Percentiles rank a stretch among this genome's conserved stretches.
Evolutionary conservation across 2,797 vertebrate species (phyloP).

Genomic region (Sparus aurata): DNA sequence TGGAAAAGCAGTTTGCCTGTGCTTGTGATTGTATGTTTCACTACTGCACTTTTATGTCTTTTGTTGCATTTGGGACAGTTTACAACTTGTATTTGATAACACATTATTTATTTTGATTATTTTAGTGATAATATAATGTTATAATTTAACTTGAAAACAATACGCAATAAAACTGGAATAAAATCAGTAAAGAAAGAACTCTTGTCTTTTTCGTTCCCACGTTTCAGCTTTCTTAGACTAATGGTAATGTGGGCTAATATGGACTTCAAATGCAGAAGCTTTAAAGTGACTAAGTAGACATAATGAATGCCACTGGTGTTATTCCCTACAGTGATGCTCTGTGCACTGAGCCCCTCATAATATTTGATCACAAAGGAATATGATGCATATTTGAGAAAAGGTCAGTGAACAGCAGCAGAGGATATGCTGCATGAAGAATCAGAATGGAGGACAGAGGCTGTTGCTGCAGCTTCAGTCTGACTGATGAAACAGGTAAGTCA

Average conservation of each 20-base stretch:
- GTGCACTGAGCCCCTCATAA: neutral
- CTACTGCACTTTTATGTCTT: too few species aligned
- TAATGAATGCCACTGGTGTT: neutral
- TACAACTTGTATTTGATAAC: too few species aligned
- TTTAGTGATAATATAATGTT: too few species aligned
- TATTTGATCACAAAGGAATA: slow-evolving; percentile 17
- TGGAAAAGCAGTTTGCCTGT: too few species aligned
- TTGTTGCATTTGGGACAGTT: too few species aligned
- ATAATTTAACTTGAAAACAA: too few species aligned
- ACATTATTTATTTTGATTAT: too few species aligned
- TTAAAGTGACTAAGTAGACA: neutral
- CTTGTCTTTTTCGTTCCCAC: neutral
- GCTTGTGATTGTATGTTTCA: too few species aligned
- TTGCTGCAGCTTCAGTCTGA: slow-evolving; percentile 41
- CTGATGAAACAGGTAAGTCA: slow-evolving; percentile 68
- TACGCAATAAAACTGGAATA: too few species aligned
- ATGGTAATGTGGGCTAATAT: neutral
- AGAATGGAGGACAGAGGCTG: slow-evolving; percentile 2
- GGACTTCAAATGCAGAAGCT: neutral
- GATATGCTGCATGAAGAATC: slow-evolving; percentile 29
- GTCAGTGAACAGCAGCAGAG: slow-evolving; percentile 26
- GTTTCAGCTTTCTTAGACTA: neutral
- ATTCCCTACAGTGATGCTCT: neutral
- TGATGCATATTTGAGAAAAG: slow-evolving; percentile 16
- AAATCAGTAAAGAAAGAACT: too few species aligned